Evolutionary conservation across 2,888 invertebrate genomes (phyloP).

Genomic region (Temnothorax unifasciatus): DNA sequence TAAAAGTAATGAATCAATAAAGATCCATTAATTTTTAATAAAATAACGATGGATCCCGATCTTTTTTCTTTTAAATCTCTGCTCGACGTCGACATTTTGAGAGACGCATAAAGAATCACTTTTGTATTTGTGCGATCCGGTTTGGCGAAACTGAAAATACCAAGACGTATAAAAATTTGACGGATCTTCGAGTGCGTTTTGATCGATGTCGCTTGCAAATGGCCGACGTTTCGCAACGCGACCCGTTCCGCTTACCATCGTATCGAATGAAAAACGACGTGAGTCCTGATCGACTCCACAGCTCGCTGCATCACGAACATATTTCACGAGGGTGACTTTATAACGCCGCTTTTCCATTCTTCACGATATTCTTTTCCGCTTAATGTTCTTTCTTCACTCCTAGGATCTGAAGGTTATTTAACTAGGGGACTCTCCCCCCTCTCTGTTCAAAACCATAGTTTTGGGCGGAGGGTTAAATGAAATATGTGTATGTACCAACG

Average conservation of each 20-base stretch:
- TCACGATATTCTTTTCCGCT: slow-evolving; percentile 50
- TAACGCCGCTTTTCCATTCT: slow-evolving; percentile 54
- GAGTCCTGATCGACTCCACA: slow-evolving; percentile 48
- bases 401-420: slow-evolving; percentile 59
- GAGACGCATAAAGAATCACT: not conserved
- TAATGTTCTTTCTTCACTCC: slow-evolving; percentile 52
- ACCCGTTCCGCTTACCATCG: slow-evolving; percentile 29
- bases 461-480: slow-evolving; percentile 68
- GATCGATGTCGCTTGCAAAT: slow-evolving; percentile 49
- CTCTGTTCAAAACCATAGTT: slow-evolving; percentile 45
- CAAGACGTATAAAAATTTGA: slow-evolving; percentile 31
- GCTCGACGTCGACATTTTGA: not conserved
- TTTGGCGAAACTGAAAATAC: slow-evolving; percentile 11
- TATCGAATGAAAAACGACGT: slow-evolving; percentile 53
- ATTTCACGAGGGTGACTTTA: slow-evolving; percentile 56
- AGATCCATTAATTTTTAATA: not conserved
- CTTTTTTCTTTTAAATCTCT: not conserved
- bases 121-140: not conserved
- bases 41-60: not conserved
- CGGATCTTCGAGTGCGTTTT: slow-evolving; percentile 19
- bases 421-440: slow-evolving; percentile 34
- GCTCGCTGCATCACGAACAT: slow-evolving; percentile 50
- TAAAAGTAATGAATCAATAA: not conserved
- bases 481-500: slow-evolving; percentile 51
- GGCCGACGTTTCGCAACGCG: slow-evolving; percentile 42